These are phyloP conservation scores for Drosophila recens DNA, from an alignment of 2,888 invertebrate genomes.

Conservation along the genomic window DNA sequence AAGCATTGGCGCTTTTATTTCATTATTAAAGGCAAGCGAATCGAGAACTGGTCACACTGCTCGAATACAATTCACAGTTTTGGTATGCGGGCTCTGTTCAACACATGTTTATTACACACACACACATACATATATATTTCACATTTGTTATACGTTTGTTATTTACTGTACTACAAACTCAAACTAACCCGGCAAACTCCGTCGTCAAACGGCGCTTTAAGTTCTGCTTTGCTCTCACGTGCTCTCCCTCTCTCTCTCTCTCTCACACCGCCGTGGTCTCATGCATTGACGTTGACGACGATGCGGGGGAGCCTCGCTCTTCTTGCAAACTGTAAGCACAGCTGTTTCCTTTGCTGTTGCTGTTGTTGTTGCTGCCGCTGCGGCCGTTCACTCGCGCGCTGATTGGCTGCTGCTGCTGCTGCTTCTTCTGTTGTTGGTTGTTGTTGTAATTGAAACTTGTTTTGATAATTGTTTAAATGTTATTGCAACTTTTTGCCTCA, in stretches of 20 bases:
- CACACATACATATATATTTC: not conserved
- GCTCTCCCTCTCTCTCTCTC: conserved; percentile 14
- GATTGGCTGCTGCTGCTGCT: conserved; percentile 40
- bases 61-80: conserved; percentile 15
- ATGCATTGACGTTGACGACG: conserved; percentile 51
- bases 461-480: conserved; percentile 59
- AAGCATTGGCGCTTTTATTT: conserved; percentile 27
- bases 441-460: conserved; percentile 63
- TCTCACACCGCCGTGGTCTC: conserved; percentile 39
- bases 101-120: conserved; percentile 36
- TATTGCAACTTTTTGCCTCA: conserved; percentile 40
- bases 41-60: conserved; percentile 40
- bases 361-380: conserved; percentile 47
- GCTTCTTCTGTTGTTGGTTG: conserved; percentile 19
- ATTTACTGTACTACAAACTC: conserved; percentile 19
- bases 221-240: conserved; percentile 32
- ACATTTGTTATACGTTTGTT: conserved; percentile 19
- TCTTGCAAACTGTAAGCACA: conserved; percentile 68
- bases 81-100: conserved; percentile 27
- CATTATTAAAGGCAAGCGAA: conserved; percentile 1
- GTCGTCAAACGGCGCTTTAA: conserved; percentile 61
- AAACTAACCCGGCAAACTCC: conserved; percentile 74
- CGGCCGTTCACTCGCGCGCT: conserved; percentile 68
- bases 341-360: conserved; percentile 64
- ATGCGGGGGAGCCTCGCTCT: conserved; percentile 63